These are phyloP conservation scores for Atractosteus spatula DNA, from an alignment of 2,113 vertebrate genomes.

Conservation along the genomic window DNA sequence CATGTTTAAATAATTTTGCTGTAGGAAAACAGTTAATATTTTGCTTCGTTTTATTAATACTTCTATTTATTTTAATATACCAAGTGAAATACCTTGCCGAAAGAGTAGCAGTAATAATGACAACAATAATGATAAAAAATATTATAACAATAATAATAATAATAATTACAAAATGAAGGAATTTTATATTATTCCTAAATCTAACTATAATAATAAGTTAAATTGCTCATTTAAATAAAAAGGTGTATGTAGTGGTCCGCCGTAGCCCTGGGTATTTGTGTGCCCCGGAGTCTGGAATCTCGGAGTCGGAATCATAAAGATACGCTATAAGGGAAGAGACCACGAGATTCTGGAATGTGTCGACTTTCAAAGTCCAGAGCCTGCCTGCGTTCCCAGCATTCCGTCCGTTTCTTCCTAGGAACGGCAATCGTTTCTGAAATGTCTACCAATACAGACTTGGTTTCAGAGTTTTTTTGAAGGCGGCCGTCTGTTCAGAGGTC, in stretches of 20 bases:
- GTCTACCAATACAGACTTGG: too few species aligned
- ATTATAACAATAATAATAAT: constrained; percentile 32
- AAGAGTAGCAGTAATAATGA: constrained; percentile 30
- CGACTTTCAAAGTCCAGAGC: too few species aligned
- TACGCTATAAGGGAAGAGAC: too few species aligned
- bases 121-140: constrained; percentile 52
- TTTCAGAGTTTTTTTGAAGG: too few species aligned
- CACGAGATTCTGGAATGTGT: too few species aligned
- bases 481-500: too few species aligned
- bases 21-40: neutral
- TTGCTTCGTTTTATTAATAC: neutral
- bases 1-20: neutral
- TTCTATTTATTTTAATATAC: constrained; percentile 5
- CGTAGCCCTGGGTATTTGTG: constrained; percentile 52
- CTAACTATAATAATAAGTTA: constrained; percentile 78
- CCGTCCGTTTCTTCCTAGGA: too few species aligned
- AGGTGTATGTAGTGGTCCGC: constrained; percentile 73
- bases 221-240: constrained; percentile 79
- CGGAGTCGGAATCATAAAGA: constrained; percentile 28
- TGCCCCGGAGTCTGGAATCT: neutral
- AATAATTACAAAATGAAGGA: constrained; percentile 54
- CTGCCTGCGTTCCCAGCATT: too few species aligned
- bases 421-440: too few species aligned
- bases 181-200: constrained; percentile 75
- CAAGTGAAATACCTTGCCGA: constrained; percentile 44